Evolutionary conservation across 2,113 vertebrate species (phyloP), one percentile per base, ranked within the genome.

Genomic region (Miniopterus natalensis): DNA sequence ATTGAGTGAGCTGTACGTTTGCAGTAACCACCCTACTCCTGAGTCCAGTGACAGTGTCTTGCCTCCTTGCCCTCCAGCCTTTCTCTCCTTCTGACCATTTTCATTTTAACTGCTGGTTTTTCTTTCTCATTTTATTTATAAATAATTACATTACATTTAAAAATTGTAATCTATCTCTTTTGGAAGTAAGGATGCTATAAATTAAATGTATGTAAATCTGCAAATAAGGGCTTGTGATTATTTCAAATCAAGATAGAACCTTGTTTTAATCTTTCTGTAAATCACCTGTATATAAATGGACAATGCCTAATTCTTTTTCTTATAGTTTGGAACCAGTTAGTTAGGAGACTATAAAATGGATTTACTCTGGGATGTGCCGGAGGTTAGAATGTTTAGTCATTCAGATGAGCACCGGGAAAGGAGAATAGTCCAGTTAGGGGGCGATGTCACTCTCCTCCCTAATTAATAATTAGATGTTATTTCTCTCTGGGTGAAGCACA

Each of bases 91-190:
- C 47, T 84, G 31, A 42, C 27, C 65, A 47, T 80, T 74, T 95
- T 71, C 14, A 51, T 66, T 93, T 12, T 73, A 90, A 68, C 21
- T 78, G 51, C 68, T 90, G 40, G 23, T 51, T 90, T 92, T 75
- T 87, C 59, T 65, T 55, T 88, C 29, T 84, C 15, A 81, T 75
- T 89, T 88, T 91, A 66, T 78, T 95, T 92, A 92, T 13, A 74
- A 79, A 86, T 83, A 90, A 92, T 45, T 55, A 42, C 3, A 47
- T 68, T 45, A 59, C 2, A 36, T 73, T 89, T 40, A 15, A 15
- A 70, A 81, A 49, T n/a, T 59, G 0, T 23, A 75, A 66, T 23
- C 2, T 53, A 3, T 27, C 55, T 77, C 66, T 57, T 36, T 10
- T 29, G 3, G 1, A 65, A 63, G 49, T 23, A 59, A 92, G 55